A percentile compares a stretch with the other conserved stretches of the same genome.
These are phyloP conservation scores for Yoshiicerus persimilis DNA, from an alignment of 1,140 invertebrate genomes.

Conservation along the genomic window DNA sequence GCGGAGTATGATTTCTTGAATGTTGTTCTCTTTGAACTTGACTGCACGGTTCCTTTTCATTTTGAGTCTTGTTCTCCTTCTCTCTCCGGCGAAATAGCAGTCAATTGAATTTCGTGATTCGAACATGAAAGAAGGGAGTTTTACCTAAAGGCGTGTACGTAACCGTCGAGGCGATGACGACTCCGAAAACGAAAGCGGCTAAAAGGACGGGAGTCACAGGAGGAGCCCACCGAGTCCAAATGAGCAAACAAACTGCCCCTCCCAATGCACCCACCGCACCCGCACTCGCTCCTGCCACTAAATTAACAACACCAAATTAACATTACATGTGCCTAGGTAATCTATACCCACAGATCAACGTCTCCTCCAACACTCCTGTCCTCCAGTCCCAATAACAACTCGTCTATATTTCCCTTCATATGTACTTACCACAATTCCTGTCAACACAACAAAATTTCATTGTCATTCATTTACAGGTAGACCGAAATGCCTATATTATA, in stretches of 20 bases:
- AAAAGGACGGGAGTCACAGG: slow-evolving; percentile 62
- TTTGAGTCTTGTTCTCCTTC: not conserved
- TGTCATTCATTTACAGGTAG: too few species aligned
- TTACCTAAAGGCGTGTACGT: slow-evolving; percentile 64
- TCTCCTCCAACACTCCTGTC: not conserved
- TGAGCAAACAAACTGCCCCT: slow-evolving; percentile 58
- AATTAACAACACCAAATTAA: slow-evolving; percentile 21
- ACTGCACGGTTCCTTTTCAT: not conserved
- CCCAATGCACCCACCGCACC: slow-evolving; percentile 53
- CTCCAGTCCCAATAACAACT: too few species aligned
- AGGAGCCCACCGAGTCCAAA: slow-evolving; percentile 61
- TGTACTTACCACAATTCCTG: too few species aligned
- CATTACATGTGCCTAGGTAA: not conserved
- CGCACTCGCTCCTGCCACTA: slow-evolving; percentile 15
- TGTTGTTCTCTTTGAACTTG: slow-evolving; percentile 16
- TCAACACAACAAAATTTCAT: too few species aligned
- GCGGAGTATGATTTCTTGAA: not conserved
- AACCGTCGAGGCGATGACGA: slow-evolving; percentile 59
- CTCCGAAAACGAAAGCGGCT: slow-evolving; percentile 60
- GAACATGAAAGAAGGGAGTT: slow-evolving; percentile 35
- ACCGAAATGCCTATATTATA: too few species aligned
- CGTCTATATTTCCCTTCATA: too few species aligned
- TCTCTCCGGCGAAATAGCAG: not conserved
- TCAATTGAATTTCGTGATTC: slow-evolving; percentile 1
- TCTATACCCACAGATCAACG: too few species aligned